Percentiles rank a stretch among this genome's conserved stretches.
These are phyloP conservation scores for Dasyurus viverrinus DNA, from an alignment of 2,113 vertebrate genomes.

Conservation along the genomic window DNA sequence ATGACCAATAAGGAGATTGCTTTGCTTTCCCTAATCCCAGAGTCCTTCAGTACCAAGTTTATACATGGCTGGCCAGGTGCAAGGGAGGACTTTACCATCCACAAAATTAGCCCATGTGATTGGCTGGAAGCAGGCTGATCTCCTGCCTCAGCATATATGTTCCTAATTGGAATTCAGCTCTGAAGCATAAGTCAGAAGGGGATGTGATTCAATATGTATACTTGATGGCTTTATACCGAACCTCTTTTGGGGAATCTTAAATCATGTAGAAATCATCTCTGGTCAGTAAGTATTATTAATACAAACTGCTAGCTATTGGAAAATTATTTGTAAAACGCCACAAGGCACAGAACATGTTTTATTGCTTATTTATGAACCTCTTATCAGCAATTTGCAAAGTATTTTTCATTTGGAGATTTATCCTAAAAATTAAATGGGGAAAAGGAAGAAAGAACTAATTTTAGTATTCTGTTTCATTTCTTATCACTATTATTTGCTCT, in stretches of 20 bases:
- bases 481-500: neutral
- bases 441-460: neutral
- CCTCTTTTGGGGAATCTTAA: neutral
- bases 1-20: too few relatives aligned
- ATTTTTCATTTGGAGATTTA: neutral
- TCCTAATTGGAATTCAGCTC: neutral
- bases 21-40: neutral
- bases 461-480: neutral
- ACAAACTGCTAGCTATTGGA: neutral
- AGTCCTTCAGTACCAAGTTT: neutral
- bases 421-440: neutral
- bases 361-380: neutral
- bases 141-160: neutral
- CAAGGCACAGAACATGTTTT: neutral
- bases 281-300: neutral
- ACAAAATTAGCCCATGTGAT: too few relatives aligned
- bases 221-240: neutral
- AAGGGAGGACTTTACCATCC: too few relatives aligned
- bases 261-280: neutral
- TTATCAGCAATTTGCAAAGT: neutral
- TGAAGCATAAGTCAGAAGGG: neutral
- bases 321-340: neutral
- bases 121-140: neutral
- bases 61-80: too few relatives aligned
- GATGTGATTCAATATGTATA: neutral